These are phyloP conservation scores for Crambe crambe DNA, from an alignment of 37 sponge, comb jelly and placozoan species.

Conservation along the genomic window DNA sequence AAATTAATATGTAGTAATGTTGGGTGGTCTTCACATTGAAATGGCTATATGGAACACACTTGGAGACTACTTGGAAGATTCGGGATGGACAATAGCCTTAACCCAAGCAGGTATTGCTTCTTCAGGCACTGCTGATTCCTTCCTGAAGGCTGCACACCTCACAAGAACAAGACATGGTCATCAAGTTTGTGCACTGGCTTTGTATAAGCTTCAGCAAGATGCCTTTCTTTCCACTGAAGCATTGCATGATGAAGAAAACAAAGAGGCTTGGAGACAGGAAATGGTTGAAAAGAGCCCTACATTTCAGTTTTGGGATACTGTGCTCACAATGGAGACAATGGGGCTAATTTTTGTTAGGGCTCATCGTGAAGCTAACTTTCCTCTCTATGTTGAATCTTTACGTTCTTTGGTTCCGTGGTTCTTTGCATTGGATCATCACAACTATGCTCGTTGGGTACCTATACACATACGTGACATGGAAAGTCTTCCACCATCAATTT, in stretches of 20 bases:
- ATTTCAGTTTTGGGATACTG: slow-evolving; percentile 21
- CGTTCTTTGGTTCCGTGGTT: slow-evolving; percentile 1
- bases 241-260: background rate
- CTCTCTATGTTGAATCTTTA: slow-evolving; percentile 5
- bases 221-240: slow-evolving; percentile 10
- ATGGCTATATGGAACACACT: background rate
- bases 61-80: background rate
- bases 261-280: slow-evolving; percentile 10
- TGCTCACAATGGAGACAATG: background rate
- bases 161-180: background rate
- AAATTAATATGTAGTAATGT: background rate
- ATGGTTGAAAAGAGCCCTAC: slow-evolving; percentile 27
- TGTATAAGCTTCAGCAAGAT: slow-evolving; percentile 17
- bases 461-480: slow-evolving; percentile 39
- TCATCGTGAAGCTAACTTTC: background rate
- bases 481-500: slow-evolving; percentile 13
- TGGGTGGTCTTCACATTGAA: slow-evolving; percentile 1
- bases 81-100: background rate
- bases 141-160: background rate
- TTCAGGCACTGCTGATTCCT: background rate
- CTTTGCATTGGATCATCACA: slow-evolving; percentile 29
- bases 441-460: slow-evolving; percentile 29
- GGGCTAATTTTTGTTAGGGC: background rate
- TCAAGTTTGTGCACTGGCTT: background rate
- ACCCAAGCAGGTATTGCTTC: background rate